Evolutionary conservation across 2,888 invertebrate genomes (phyloP), one percentile per base, ranked within the genome.

Genomic region (Limnephilus rhombicus): DNA sequence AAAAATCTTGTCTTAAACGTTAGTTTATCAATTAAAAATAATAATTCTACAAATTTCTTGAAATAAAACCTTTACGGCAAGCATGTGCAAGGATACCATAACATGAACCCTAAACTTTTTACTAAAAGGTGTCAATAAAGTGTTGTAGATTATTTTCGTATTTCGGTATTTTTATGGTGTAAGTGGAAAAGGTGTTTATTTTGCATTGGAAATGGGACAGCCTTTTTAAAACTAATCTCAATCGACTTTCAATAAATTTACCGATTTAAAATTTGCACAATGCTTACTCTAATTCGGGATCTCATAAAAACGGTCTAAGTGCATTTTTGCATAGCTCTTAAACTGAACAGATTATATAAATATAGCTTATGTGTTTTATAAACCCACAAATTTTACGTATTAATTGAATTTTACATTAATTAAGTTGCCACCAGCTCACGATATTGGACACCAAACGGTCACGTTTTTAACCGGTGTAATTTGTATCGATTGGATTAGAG

Each of bases 371-470:
- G n/a, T 68, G 68, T 68, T 68, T 24, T 68, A 68, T 24, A 68
- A 68, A n/a, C 24, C 68, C 24, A 68, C 68, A 24, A 68, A 68
- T 68, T 68, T 68, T 9, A 68, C 68, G 9, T 24, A 24, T 68
- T 68, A 68, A 68, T 24, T 82, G 29, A 34, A 34, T 82, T 82
- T 82, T 82, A 82, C 18, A 18, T 82, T 82, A 82, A 82, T 82
- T 82, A 82, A 82, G 82, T 34, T 82, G 82, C 82, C 86, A 86
- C 37, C 45, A 86, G n/a, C 45, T n/a, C 86, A 86, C 29, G 86
- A 86, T 86, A 86, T 45, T 37, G n/a, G 86, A 29, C 31, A 34
- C 29, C 82, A 86, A 13, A 45, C 45, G 45, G 86, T 86, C 86
- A 86, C 86, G 86, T 45, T 86, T 86, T 86, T 45, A 18, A 41